phyloP scores from a whole-genome alignment of 2,797 vertebrate species.

The Chelidonichthys spinosus region DNA sequence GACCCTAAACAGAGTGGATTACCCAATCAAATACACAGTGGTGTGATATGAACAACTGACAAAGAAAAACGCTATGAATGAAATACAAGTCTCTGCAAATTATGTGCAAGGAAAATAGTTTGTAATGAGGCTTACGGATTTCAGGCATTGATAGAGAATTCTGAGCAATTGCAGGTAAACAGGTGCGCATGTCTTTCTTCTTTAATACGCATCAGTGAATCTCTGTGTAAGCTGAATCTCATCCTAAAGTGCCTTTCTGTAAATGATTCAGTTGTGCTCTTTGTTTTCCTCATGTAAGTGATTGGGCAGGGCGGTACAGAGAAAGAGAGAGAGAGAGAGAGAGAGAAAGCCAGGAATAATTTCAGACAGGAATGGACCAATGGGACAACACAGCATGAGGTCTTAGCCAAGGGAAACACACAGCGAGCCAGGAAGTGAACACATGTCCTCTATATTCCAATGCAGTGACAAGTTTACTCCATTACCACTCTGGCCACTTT shows the following conservation, averaged over 20 bases:
- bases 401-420: slow-evolving; percentile 70
- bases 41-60: neutral
- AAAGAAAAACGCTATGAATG: slow-evolving; percentile 7
- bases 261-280: slow-evolving; percentile 21
- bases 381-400: slow-evolving; percentile 61
- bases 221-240: slow-evolving; percentile 13
- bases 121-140: slow-evolving; percentile 13
- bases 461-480: slow-evolving; percentile 71
- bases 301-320: neutral
- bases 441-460: slow-evolving; percentile 68
- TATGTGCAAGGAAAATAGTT: neutral
- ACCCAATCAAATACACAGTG: neutral
- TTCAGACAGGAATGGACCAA: slow-evolving; percentile 52
- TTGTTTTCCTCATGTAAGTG: neutral
- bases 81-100: slow-evolving; percentile 37
- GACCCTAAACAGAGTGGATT: neutral
- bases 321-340: neutral
- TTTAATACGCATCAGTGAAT: slow-evolving; percentile 7
- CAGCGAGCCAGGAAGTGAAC: slow-evolving; percentile 67
- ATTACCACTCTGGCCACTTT: slow-evolving; percentile 60
- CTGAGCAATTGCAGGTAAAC: slow-evolving; percentile 21
- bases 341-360: slow-evolving; percentile 50
- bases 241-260: neutral
- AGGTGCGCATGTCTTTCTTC: slow-evolving; percentile 33
- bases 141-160: slow-evolving; percentile 15